Evolutionary conservation across 2,797 vertebrate species (phyloP).

Genomic region (Chlorospingus flavigularis): DNA sequence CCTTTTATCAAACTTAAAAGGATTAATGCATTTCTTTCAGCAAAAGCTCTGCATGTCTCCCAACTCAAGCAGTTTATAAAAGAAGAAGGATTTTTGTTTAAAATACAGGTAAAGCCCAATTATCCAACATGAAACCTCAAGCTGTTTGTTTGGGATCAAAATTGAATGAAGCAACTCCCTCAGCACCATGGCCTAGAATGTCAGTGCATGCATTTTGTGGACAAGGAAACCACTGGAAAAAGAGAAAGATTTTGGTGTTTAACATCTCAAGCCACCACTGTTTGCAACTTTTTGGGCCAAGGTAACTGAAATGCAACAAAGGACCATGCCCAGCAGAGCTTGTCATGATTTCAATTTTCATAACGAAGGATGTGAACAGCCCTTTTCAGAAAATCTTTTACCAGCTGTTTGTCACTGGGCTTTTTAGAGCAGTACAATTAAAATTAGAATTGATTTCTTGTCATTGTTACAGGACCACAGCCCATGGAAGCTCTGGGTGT

Average conservation of each 20-base stretch:
- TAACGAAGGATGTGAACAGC: not conserved
- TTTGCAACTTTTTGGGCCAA: not conserved
- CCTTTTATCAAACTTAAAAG: conserved; percentile 51
- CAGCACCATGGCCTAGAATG: not conserved
- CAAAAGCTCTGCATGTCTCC: conserved; percentile 51
- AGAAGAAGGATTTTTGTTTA: conserved; percentile 45
- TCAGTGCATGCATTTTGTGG: not conserved
- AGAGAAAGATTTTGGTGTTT: not conserved
- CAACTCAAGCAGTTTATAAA: conserved; percentile 53
- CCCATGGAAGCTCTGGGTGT: not conserved
- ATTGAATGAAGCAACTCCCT: not conserved
- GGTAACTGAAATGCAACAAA: not conserved
- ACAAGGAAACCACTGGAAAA: not conserved
- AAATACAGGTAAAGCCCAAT: conserved; percentile 48
- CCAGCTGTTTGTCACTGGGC: not conserved
- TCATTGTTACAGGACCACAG: not conserved
- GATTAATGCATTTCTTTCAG: conserved; percentile 61
- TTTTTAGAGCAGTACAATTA: not conserved
- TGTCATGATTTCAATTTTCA: not conserved
- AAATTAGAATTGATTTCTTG: not conserved
- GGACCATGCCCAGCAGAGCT: not conserved
- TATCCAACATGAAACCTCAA: conserved; percentile 15
- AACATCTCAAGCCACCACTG: not conserved
- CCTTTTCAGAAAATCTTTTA: not conserved
- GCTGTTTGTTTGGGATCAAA: conserved; percentile 50